Conservation (phyloP, 2,797 vertebrate species). For the Microtus agrestis region DNA sequence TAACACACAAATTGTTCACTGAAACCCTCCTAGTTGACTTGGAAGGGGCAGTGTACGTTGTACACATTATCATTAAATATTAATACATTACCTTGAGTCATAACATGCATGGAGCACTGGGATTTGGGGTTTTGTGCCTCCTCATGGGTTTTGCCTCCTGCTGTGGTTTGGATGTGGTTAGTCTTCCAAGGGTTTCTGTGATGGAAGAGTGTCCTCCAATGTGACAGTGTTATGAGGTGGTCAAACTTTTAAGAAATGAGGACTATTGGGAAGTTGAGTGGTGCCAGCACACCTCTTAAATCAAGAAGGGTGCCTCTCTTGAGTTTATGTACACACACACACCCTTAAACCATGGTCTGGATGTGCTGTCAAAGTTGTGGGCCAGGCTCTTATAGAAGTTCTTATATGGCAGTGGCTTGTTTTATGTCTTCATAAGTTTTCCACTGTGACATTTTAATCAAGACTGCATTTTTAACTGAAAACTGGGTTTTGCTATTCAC, state of each 20-base stretch:
- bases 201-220: not conserved
- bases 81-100: constrained; percentile 30
- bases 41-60: not conserved
- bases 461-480: not conserved
- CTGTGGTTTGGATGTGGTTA: not conserved
- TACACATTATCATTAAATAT: constrained; percentile 29
- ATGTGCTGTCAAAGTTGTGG: not conserved
- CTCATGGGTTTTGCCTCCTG: not conserved
- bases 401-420: not conserved
- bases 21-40: constrained; percentile 24
- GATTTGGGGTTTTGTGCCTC: not conserved
- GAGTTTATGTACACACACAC: not conserved
- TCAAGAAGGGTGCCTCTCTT: not conserved
- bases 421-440: not conserved
- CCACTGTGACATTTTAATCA: not conserved
- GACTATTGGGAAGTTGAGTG: not conserved
- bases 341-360: not conserved
- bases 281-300: not conserved
- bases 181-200: not conserved
- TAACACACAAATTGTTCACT: constrained; percentile 22
- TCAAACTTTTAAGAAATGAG: not conserved
- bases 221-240: too few relatives aligned
- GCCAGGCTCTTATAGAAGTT: not conserved
- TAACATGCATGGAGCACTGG: not conserved
- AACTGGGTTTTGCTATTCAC: too few relatives aligned